Conservation (phyloP, 2,888 invertebrate species). For the Rhopalosiphum nymphaeae region DNA sequence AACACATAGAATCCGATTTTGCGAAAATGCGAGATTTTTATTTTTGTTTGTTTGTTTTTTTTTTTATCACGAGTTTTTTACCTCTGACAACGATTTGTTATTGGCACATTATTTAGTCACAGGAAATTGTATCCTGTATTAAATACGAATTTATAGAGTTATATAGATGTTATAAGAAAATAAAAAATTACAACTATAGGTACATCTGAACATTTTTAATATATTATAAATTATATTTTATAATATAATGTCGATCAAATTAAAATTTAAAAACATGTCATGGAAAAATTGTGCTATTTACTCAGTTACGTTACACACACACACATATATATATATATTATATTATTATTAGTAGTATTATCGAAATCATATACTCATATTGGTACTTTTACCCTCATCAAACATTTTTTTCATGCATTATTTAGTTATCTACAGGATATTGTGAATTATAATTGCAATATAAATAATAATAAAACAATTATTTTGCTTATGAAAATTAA, state of each 20-base stretch:
- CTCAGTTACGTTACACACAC: neutral
- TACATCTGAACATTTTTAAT: neutral
- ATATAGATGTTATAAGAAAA: neutral
- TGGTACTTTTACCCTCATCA: neutral
- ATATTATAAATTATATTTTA: neutral
- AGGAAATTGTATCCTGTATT: neutral
- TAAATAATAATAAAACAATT: neutral
- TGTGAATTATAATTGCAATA: neutral
- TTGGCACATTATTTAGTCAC: neutral
- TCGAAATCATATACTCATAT: neutral
- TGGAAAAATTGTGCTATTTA: neutral
- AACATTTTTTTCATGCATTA: neutral
- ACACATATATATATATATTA: neutral
- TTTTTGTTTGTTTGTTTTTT: neutral
- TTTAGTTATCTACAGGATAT: neutral
- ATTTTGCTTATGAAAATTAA: neutral
- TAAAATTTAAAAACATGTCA: neutral
- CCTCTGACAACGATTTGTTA: neutral
- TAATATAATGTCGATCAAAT: neutral
- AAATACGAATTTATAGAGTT: neutral
- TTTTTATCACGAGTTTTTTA: neutral
- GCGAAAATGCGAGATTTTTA: neutral
- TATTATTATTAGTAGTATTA: neutral
- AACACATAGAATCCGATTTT: conserved; percentile 5
- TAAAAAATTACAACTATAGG: neutral